These are phyloP conservation scores for Callyntrura sp. DNA, from an alignment of 2,888 invertebrate genomes.

Conservation along the genomic window DNA sequence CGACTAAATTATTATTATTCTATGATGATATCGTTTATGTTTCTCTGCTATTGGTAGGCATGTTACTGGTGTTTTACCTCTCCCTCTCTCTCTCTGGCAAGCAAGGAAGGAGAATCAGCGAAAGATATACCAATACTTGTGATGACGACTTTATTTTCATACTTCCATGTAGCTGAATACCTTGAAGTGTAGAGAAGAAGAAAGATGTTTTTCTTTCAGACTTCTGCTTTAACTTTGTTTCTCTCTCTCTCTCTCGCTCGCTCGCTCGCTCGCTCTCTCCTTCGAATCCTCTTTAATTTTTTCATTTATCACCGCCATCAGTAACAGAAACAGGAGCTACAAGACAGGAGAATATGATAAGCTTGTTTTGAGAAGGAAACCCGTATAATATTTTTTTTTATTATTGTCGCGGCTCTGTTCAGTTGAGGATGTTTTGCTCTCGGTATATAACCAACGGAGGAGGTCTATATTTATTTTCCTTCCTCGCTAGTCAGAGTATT, in stretches of 20 bases:
- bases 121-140: not conserved
- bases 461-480: too few species aligned
- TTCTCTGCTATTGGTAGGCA: not conserved
- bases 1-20: slow-evolving; percentile 58
- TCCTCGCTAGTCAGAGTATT: not conserved
- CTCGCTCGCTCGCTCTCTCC: too few species aligned
- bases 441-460: not conserved
- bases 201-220: slow-evolving; percentile 8
- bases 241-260: not conserved
- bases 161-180: too few species aligned
- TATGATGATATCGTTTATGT: slow-evolving; percentile 6
- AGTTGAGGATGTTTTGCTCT: not conserved
- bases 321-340: not conserved
- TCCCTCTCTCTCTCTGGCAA: not conserved
- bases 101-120: not conserved
- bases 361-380: not conserved
- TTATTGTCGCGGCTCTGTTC: not conserved
- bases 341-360: not conserved
- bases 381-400: not conserved
- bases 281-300: too few species aligned
- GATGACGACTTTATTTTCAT: slow-evolving; percentile 5
- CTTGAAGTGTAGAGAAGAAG: not conserved
- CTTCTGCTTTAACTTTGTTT: not conserved
- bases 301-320: slow-evolving; percentile 8
- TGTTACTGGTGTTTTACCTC: not conserved